Evolutionary conservation across 2,888 invertebrate species (phyloP), one percentile per base, ranked within the genome.

Genomic region (Eubasilissa splendida): DNA sequence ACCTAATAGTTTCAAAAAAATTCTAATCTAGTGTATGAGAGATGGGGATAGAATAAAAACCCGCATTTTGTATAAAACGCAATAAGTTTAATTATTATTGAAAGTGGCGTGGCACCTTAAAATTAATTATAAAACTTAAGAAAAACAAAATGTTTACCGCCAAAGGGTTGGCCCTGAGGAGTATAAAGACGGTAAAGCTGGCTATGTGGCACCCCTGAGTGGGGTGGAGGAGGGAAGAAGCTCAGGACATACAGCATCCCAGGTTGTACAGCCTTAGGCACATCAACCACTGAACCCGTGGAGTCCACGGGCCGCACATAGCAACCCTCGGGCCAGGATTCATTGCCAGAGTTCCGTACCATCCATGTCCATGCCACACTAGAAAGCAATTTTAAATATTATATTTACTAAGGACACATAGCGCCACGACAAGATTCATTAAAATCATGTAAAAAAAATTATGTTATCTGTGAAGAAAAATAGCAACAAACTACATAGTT

Each of bases 161-260:
- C 99, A 91, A 98, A 97, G 88, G 95, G 96, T 85, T 95, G 93
- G 83, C 97, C 97, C 85, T 94, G 94, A 60, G 96, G 92, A 80
- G 97, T 96, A 86, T 95, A 94, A 91, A 98, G 92, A 86, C 97
- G 93, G 95, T 98, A 99, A 90, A 96, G 95, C 85, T 96, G 96
- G 88, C 95, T 93, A 88, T 95, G 96, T 22, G 93, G 92, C 11
- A 96, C 97, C 60, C 94, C 91, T 79, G 89, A 87, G 12, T 91
- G 88, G 89, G 85, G 11, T 87, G 86, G 84, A 89, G 90, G 80
- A 87, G 87, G 65, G 59, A 12, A 56, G 52, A 74, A 68, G 10
- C 56, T 33, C 11, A 81, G 58, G n/a, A 66, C 58, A 8, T 11
- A 8, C 14, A 81, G 33, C 9, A 73, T 42, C 9, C 56, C 59